Evolutionary conservation across 2,797 vertebrate species (phyloP).

Genomic region (Crocodylus rhombifer): DNA sequence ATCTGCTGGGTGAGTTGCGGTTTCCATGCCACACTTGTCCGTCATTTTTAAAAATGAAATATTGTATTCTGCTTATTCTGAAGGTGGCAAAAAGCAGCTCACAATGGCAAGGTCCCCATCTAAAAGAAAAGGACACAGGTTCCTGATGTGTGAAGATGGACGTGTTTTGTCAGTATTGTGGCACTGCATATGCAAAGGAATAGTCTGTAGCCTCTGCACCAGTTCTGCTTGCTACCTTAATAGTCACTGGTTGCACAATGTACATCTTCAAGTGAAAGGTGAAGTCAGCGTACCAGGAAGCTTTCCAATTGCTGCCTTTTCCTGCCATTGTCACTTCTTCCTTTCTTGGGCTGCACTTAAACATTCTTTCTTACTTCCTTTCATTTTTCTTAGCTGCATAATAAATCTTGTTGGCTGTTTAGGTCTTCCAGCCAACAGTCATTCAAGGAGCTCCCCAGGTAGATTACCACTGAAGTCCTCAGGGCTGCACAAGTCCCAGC

Average conservation of each 20-base stretch:
- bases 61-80: background rate
- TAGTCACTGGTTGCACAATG: too few species aligned
- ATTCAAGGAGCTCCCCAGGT: background rate
- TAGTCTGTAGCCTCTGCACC: too few species aligned
- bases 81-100: background rate
- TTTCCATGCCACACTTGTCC: background rate
- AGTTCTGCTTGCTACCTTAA: too few species aligned
- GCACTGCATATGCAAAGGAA: background rate
- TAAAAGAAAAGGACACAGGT: background rate
- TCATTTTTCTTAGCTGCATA: background rate
- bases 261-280: too few species aligned
- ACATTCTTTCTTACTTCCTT: background rate
- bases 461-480: background rate
- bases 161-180: background rate
- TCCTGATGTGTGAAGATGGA: background rate
- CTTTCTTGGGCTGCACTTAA: background rate
- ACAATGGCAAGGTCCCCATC: background rate
- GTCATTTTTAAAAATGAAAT: background rate
- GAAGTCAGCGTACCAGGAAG: too few species aligned
- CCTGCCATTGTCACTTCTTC: too few species aligned
- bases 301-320: too few species aligned
- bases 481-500: background rate
- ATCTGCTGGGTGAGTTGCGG: background rate
- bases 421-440: background rate
- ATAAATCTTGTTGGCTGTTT: background rate